Conservation (phyloP, 2,797 vertebrate species). For the Eurystomus glaucurus region DNA sequence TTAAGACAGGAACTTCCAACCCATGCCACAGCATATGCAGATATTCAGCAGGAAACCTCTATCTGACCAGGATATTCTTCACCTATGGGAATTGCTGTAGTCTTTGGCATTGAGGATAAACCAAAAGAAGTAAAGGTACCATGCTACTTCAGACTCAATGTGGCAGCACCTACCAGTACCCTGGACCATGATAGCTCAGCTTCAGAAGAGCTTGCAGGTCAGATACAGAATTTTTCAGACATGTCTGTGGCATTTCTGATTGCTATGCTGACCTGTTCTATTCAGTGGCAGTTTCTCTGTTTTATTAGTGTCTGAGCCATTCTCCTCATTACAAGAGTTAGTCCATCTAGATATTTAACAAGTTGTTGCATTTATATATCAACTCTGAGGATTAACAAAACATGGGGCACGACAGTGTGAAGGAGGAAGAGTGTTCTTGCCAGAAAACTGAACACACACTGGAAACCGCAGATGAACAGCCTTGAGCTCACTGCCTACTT, state of each 20-base stretch:
- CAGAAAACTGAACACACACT: neutral
- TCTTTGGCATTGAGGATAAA: neutral
- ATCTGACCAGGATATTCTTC: neutral
- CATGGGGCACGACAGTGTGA: neutral
- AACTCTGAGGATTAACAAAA: neutral
- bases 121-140: neutral
- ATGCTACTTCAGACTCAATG: rapidly evolving
- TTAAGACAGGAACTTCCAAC: neutral
- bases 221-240: neutral
- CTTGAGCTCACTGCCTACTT: neutral
- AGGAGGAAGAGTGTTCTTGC: neutral
- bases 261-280: neutral
- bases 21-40: rapidly evolving
- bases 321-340: neutral
- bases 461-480: neutral
- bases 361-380: neutral
- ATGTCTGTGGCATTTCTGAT: neutral
- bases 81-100: neutral
- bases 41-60: neutral
- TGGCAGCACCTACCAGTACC: neutral
- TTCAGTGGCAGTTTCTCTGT: neutral
- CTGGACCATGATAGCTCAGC: neutral
- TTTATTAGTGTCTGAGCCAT: neutral
- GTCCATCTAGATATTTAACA: neutral
- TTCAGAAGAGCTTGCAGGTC: neutral